phyloP scores from a whole-genome alignment of 2,888 invertebrate species.

The Diarsia brunnea region DNA sequence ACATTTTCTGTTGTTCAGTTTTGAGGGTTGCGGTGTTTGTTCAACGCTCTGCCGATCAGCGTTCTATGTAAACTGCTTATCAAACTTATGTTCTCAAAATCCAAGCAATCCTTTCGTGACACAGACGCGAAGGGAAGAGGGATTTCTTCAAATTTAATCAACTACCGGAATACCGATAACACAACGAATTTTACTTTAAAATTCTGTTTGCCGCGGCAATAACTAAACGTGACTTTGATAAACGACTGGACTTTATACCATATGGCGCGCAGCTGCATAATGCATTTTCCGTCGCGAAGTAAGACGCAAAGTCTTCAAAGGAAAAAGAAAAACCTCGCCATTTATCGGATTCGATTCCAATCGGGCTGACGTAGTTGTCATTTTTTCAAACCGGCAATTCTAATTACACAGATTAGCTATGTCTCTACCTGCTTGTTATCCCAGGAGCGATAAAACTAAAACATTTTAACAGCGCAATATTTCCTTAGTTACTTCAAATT shows the following conservation, averaged over 20 bases:
- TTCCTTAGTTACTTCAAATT: constrained; percentile 28
- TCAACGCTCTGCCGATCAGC: constrained; percentile 14
- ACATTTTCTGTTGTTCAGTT: constrained; percentile 39
- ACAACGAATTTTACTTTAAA: constrained; percentile 1
- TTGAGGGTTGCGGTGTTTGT: constrained; percentile 20
- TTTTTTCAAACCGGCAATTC: background rate
- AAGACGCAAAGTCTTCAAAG: constrained; percentile 13
- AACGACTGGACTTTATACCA: constrained; percentile 43
- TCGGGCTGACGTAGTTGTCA: background rate
- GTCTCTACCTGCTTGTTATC: background rate
- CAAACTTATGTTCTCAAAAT: constrained; percentile 9
- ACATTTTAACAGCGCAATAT: constrained; percentile 11
- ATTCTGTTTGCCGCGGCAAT: constrained; percentile 9
- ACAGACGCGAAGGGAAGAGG: too few species aligned
- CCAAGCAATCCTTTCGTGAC: background rate
- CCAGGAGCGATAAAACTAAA: background rate
- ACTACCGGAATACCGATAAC: constrained; percentile 6
- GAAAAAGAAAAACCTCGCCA: background rate
- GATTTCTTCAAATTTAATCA: constrained; percentile 3
- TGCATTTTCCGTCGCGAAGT: constrained; percentile 26
- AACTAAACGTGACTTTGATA: constrained; percentile 46
- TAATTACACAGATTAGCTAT: constrained; percentile 6
- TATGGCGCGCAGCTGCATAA: constrained; percentile 29
- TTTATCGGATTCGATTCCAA: constrained; percentile 30
- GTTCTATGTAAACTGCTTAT: constrained; percentile 10